Evolutionary conservation across 1,140 invertebrate genomes (phyloP).

Genomic region (Thaumatotibia leucotreta): DNA sequence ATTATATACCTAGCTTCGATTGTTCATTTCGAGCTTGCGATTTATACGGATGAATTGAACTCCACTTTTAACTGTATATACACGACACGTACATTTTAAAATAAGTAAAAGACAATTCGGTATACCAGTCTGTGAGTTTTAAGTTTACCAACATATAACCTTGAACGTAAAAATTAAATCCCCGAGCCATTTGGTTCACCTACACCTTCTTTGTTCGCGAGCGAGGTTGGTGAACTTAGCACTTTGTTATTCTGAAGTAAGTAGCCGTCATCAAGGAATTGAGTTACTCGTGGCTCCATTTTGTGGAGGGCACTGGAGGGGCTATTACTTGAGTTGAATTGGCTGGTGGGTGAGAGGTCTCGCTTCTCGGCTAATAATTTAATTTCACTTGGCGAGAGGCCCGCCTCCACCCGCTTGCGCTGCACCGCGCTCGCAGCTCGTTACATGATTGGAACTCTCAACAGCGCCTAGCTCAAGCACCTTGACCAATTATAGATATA

Average conservation of each 20-base stretch:
- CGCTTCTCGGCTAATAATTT: not conserved
- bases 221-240: not conserved
- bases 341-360: not conserved
- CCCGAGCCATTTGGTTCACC: too few species aligned
- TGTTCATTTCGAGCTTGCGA: too few species aligned
- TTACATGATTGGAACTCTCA: not conserved
- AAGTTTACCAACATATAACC: too few species aligned
- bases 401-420: not conserved
- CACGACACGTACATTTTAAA: too few species aligned
- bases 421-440: not conserved
- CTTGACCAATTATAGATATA: not conserved
- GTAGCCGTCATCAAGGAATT: not conserved
- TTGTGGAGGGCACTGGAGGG: slow-evolving; percentile 1
- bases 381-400: slow-evolving; percentile 2
- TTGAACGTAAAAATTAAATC: too few species aligned
- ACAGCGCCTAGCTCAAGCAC: not conserved
- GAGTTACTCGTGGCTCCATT: slow-evolving; percentile 7
- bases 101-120: too few species aligned
- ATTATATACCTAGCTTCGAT: too few species aligned
- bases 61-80: too few species aligned
- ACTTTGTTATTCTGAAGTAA: slow-evolving; percentile 12
- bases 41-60: too few species aligned
- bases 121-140: too few species aligned
- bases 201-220: too few species aligned
- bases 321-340: slow-evolving; percentile 11